phyloP scores from a whole-genome alignment of 2,113 vertebrate species.

The Benitochromis conjunctus region DNA sequence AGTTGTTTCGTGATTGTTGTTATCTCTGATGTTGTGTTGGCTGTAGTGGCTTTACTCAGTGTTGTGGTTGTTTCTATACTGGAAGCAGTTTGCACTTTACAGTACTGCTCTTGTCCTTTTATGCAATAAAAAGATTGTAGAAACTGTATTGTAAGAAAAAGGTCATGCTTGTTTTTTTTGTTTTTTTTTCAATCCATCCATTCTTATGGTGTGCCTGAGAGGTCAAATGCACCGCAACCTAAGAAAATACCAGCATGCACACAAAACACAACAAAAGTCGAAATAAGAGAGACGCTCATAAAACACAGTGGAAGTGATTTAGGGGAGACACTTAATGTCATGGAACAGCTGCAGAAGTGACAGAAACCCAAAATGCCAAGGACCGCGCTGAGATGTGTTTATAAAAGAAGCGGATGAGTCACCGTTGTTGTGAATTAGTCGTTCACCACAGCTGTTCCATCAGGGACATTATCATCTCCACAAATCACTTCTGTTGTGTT shows the following conservation, averaged over 20 bases:
- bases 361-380: neutral
- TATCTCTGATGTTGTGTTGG: neutral
- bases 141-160: neutral
- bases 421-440: too few relatives aligned
- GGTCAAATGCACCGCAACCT: accelerated
- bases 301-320: neutral
- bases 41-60: neutral
- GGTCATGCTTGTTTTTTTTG: accelerated
- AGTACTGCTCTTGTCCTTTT: neutral
- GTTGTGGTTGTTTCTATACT: neutral
- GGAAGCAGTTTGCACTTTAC: neutral
- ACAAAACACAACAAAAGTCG: neutral
- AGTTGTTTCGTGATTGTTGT: accelerated
- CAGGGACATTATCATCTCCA: too few relatives aligned
- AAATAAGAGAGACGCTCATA: neutral
- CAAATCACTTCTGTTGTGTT: too few relatives aligned
- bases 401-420: neutral
- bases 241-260: neutral
- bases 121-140: neutral
- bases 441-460: too few relatives aligned
- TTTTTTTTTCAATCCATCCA: neutral
- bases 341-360: neutral
- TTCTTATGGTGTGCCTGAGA: neutral
- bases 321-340: neutral
- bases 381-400: neutral